phyloP scores from a whole-genome alignment of 2,888 invertebrate species.

The Diaperis boleti region DNA sequence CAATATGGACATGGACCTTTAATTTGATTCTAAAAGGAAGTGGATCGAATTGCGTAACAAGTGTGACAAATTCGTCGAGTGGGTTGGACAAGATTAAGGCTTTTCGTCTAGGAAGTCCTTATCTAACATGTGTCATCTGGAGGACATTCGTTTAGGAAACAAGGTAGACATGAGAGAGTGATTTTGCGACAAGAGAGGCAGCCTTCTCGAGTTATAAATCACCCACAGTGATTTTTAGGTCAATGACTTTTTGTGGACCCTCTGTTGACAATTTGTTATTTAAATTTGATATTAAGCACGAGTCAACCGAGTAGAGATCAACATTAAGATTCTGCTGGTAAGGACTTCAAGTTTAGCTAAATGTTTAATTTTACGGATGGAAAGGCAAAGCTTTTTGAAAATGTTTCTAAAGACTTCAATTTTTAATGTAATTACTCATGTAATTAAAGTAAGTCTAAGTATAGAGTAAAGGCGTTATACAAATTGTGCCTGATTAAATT shows the following conservation, averaged over 20 bases:
- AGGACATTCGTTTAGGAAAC: neutral
- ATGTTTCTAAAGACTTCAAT: too few species aligned
- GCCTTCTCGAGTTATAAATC: neutral
- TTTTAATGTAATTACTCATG: too few species aligned
- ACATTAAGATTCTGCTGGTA: too few species aligned
- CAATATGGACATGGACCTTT: neutral
- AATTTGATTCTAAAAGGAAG: conserved; percentile 5
- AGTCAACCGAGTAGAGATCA: too few species aligned
- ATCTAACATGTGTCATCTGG: neutral
- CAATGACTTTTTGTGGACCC: neutral
- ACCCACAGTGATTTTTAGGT: neutral
- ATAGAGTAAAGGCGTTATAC: too few species aligned
- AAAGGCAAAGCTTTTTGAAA: too few species aligned
- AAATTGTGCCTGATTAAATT: too few species aligned
- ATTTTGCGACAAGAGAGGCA: neutral
- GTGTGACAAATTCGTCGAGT: neutral
- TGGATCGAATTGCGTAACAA: neutral
- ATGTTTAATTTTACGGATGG: too few species aligned
- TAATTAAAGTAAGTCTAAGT: too few species aligned
- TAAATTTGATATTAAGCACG: too few species aligned
- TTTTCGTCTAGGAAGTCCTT: neutral
- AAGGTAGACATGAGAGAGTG: neutral
- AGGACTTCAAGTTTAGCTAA: too few species aligned
- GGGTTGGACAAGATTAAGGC: neutral
- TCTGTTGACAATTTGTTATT: neutral